A percentile compares a stretch with the other conserved stretches of the same genome.
Evolutionary conservation across 2,113 vertebrate species (phyloP).

Genomic region (Hyaena hyaena): DNA sequence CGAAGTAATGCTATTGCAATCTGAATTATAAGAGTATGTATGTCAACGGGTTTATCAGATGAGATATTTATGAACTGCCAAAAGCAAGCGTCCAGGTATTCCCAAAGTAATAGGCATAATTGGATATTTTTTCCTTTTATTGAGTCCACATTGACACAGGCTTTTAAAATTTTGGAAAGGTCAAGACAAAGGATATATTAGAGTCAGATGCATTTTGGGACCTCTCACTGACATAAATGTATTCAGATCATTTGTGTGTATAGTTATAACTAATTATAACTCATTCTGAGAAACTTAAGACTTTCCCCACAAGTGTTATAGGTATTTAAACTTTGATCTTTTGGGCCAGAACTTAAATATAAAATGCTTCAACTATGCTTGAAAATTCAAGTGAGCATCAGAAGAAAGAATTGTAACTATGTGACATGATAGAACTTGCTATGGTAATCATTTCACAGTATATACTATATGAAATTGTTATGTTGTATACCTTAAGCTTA

Average conservation of each 20-base stretch:
- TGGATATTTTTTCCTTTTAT: slow-evolving; percentile 73
- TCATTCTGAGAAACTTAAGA: slow-evolving; percentile 1
- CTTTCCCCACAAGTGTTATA: neutral
- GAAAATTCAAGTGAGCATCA: neutral
- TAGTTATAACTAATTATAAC: neutral
- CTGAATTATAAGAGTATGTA: slow-evolving; percentile 17
- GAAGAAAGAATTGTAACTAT: neutral
- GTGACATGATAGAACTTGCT: neutral
- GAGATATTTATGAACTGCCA: slow-evolving; percentile 77
- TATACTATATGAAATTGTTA: neutral
- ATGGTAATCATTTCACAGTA: neutral
- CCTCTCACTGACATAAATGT: slow-evolving; percentile 9
- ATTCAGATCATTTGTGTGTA: neutral
- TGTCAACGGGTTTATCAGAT: slow-evolving; percentile 56
- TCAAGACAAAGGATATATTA: neutral
- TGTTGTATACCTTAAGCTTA: neutral
- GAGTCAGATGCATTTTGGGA: slow-evolving; percentile 26
- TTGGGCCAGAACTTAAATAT: slow-evolving; percentile 12
- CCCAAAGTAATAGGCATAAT: slow-evolving; percentile 74
- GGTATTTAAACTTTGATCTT: slow-evolving; percentile 45
- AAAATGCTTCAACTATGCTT: slow-evolving; percentile 43
- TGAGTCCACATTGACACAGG: slow-evolving; percentile 24
- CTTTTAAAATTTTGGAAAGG: slow-evolving; percentile 8
- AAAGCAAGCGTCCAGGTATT: slow-evolving; percentile 66
- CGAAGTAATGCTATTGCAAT: slow-evolving; percentile 21